These are phyloP conservation scores for Labeo rohita DNA, from an alignment of 2,113 vertebrate genomes.

Conservation along the genomic window DNA sequence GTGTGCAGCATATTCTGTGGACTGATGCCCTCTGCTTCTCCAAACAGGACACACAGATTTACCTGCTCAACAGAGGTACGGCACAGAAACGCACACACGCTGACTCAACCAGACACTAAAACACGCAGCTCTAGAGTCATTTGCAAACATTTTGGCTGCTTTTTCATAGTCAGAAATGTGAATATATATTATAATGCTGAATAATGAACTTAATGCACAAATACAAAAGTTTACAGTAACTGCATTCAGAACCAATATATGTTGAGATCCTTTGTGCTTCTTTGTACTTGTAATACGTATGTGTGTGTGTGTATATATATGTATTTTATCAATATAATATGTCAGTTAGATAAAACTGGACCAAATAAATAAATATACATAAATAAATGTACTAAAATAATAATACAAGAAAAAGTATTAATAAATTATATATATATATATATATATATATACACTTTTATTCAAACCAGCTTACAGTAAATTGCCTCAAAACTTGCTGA, in stretches of 20 bases:
- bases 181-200: background rate
- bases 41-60: slow-evolving; percentile 76
- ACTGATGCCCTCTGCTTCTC: slow-evolving; percentile 67
- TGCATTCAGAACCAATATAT: background rate
- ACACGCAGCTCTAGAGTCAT: background rate
- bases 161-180: background rate
- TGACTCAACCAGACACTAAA: slow-evolving; percentile 31
- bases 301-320: background rate
- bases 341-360: background rate
- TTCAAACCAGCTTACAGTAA: background rate
- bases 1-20: slow-evolving; percentile 30
- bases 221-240: background rate
- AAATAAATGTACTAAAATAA: background rate
- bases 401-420: background rate
- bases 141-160: background rate
- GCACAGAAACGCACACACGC: slow-evolving; percentile 18
- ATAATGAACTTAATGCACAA: background rate
- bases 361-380: background rate
- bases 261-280: background rate
- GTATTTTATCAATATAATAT: background rate
- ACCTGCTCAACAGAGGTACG: slow-evolving; percentile 64
- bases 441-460: background rate
- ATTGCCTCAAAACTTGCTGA: background rate
- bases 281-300: background rate
- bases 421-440: background rate